phyloP scores from a whole-genome alignment of 2,888 invertebrate genomes.

The Andrena marginata region DNA sequence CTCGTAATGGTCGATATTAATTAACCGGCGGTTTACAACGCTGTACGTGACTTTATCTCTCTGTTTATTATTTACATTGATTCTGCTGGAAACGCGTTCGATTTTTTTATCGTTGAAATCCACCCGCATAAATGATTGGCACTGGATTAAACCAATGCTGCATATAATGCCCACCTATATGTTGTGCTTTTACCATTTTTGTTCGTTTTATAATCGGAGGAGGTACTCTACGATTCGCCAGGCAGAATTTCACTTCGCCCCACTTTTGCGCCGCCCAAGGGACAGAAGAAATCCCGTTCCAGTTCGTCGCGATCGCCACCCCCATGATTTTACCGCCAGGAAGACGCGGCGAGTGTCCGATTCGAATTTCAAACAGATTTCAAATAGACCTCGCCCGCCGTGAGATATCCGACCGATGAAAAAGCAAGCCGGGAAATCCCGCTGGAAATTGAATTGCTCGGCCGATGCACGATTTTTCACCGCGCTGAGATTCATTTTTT shows the following conservation, averaged over 20 bases:
- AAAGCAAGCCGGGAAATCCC: slow-evolving; percentile 9
- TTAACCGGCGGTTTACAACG: neutral
- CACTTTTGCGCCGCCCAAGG: too few relatives aligned
- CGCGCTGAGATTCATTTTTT: slow-evolving; percentile 14
- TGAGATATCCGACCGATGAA: slow-evolving; percentile 5
- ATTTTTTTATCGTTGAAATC: neutral
- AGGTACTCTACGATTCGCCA: too few relatives aligned
- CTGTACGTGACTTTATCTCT: neutral
- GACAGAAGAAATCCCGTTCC: too few relatives aligned
- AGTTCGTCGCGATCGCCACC: neutral
- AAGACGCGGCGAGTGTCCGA: neutral
- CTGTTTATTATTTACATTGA: neutral
- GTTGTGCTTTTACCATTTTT: too few relatives aligned
- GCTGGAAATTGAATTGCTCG: slow-evolving; percentile 24
- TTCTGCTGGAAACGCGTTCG: neutral
- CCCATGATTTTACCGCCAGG: neutral
- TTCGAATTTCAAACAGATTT: slow-evolving; percentile 30
- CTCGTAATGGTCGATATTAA: neutral
- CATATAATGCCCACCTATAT: too few relatives aligned
- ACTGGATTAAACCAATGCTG: too few relatives aligned
- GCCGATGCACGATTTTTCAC: slow-evolving; percentile 1
- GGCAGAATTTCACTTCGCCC: neutral
- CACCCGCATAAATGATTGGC: too few relatives aligned
- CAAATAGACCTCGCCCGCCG: neutral
- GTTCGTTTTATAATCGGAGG: too few relatives aligned